Percentiles rank a stretch among this genome's conserved stretches.
phyloP scores from a whole-genome alignment of 2,797 vertebrate species.

The Squalus acanthias region DNA sequence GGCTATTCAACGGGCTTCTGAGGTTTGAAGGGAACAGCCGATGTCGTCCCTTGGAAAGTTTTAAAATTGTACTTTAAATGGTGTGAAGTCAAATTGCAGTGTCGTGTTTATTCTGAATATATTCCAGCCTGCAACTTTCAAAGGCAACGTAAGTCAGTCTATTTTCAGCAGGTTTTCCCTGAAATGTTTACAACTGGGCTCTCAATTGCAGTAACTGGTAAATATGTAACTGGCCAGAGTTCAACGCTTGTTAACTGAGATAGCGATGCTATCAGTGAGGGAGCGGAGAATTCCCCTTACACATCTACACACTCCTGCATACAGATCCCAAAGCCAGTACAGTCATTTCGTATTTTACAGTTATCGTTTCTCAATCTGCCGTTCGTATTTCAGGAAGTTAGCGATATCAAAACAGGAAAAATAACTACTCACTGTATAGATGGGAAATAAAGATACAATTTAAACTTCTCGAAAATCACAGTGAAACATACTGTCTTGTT shows the following conservation, averaged over 20 bases:
- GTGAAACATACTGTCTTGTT: background rate
- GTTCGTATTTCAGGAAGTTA: background rate
- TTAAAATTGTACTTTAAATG: background rate
- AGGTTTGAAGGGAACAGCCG: background rate
- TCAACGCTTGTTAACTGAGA: background rate
- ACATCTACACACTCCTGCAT: background rate
- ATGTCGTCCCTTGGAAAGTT: background rate
- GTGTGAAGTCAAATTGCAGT: background rate
- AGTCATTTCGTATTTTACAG: no score
- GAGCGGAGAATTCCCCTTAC: background rate
- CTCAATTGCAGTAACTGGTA: background rate
- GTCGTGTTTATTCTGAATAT: background rate
- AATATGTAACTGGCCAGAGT: conserved; percentile 2
- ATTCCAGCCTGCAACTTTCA: background rate
- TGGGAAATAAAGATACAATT: conserved; percentile 5
- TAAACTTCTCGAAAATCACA: background rate
- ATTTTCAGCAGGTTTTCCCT: conserved; percentile 20
- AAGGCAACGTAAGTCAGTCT: background rate
- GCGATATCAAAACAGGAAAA: background rate
- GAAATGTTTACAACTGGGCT: conserved; percentile 12
- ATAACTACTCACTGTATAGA: background rate
- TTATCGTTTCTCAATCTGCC: background rate
- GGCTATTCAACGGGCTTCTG: background rate
- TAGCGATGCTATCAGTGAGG: background rate
- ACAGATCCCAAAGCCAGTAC: background rate